Evolutionary conservation across 2,797 vertebrate genomes (phyloP).

Genomic region (Sebastes miniatus): DNA sequence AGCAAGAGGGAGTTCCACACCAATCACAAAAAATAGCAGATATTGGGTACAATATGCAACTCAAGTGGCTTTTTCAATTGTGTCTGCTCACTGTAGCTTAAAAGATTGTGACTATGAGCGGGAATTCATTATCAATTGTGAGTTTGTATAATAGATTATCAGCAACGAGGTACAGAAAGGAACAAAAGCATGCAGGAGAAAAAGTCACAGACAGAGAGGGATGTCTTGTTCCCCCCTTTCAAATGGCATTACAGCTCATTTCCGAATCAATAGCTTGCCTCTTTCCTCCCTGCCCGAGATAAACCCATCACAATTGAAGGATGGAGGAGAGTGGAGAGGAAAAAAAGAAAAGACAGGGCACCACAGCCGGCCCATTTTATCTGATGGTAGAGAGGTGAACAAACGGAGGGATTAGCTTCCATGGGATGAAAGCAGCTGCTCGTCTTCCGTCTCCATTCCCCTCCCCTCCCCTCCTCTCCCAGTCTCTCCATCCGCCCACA

Average conservation of each 20-base stretch:
- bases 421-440: conserved; percentile 78
- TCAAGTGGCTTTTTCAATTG: conserved; percentile 29
- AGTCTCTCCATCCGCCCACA: conserved; percentile 69
- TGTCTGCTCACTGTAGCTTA: conserved; percentile 3
- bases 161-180: conserved; percentile 8
- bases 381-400: conserved; percentile 69
- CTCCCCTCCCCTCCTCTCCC: conserved; percentile 39
- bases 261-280: conserved; percentile 74
- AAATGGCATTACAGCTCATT: conserved; percentile 77
- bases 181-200: conserved; percentile 29
- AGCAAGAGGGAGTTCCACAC: conserved; percentile 44
- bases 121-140: conserved; percentile 1
- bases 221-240: conserved; percentile 52
- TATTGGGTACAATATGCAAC: conserved; percentile 26
- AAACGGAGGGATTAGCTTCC: conserved; percentile 73
- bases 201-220: conserved; percentile 41
- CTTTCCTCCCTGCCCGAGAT: conserved; percentile 66
- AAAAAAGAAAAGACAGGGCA: conserved; percentile 23
- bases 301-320: conserved; percentile 70
- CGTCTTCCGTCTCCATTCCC: conserved; percentile 62
- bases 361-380: conserved; percentile 71
- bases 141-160: conserved; percentile 30
- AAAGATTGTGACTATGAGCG: not conserved
- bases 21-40: conserved; percentile 44
- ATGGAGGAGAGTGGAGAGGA: conserved; percentile 40